Base-by-base conservation (phyloP, 2,797 vertebrate species). In the Sciaenops ocellatus region DNA sequence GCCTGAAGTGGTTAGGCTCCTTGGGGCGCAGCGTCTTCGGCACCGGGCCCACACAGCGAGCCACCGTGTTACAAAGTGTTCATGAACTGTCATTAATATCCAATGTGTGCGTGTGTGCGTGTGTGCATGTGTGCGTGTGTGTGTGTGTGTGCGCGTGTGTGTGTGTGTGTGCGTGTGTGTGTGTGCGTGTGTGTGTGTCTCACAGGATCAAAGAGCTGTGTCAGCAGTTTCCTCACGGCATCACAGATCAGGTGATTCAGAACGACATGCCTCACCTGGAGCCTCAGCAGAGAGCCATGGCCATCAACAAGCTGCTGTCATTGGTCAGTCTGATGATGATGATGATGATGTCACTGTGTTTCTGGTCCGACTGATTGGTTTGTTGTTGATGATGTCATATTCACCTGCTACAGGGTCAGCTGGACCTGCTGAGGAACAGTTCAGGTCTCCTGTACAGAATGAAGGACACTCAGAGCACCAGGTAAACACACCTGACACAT, bases 201-300 rank as follows among this genome's bases (percentile, higher is more conserved):
- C 64, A 0, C 73, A 99, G 98, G 93, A 97, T 99, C 86, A 96
- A 97, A 89, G 97, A 97, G 63, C 94, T 99, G 38, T 99, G 98
- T 78, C 96, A 96, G 69, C 98, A 99, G 94, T 99, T 99, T 75
- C 98, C 98, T 46, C 98, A 98, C 0, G 98, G 98, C 4, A 99
- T 99, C 93, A 99, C 98, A 0, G 98, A 99, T 90, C 97, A 97
- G 93, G 98, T 99, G 91, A 98, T 99, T 84, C 98, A 99, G 92
- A 99, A 99, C 84, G 98, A 99, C 90, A 97, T 99, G 97, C 98
- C 98, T 42, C 96, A 99, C 55, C 97, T 99, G 94, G 98, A 99
- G 83, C 95, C 97, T 2, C 96, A 97, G 82, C 97, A 98, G 87
- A 93, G 98, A 83, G 98, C 98, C 28, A 90, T 96, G 94, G 97